phyloP scores from a whole-genome alignment of 2,113 vertebrate species.

The Lipotes vexillifer region DNA sequence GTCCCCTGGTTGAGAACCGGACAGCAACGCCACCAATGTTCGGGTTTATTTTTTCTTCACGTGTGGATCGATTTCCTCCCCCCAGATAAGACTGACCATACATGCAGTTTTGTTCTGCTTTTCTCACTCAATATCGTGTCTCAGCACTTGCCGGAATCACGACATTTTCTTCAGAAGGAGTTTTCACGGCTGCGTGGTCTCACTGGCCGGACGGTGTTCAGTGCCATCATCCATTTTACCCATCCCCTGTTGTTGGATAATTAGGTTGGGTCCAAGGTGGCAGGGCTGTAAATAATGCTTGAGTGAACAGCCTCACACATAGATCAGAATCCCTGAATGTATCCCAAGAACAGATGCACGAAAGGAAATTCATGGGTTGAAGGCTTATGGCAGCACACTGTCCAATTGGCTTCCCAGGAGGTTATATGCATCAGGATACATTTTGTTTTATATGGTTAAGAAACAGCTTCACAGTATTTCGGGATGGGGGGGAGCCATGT shows the following conservation, averaged over 20 bases:
- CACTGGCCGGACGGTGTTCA: background rate
- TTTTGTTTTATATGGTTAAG: background rate
- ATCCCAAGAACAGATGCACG: background rate
- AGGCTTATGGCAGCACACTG: background rate
- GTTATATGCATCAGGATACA: rapidly evolving
- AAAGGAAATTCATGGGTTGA: background rate
- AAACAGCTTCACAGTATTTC: background rate
- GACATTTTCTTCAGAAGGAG: background rate
- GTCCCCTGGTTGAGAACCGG: background rate
- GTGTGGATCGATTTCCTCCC: background rate
- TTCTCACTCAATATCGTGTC: background rate
- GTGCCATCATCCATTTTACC: too few species aligned
- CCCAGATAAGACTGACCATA: background rate
- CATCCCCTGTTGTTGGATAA: background rate
- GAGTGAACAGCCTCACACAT: background rate
- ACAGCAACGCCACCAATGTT: background rate
- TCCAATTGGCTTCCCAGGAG: background rate
- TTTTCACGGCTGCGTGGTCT: background rate
- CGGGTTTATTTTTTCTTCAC: background rate
- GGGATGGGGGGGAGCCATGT: background rate
- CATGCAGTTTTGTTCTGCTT: rapidly evolving
- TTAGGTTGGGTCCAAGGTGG: background rate
- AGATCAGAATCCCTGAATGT: background rate
- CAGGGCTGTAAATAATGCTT: background rate
- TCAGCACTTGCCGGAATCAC: background rate